Percentiles rank a stretch among this genome's conserved stretches.
Conservation (phyloP, 1,140 invertebrate genomes). For the Panulirus ornatus region DNA sequence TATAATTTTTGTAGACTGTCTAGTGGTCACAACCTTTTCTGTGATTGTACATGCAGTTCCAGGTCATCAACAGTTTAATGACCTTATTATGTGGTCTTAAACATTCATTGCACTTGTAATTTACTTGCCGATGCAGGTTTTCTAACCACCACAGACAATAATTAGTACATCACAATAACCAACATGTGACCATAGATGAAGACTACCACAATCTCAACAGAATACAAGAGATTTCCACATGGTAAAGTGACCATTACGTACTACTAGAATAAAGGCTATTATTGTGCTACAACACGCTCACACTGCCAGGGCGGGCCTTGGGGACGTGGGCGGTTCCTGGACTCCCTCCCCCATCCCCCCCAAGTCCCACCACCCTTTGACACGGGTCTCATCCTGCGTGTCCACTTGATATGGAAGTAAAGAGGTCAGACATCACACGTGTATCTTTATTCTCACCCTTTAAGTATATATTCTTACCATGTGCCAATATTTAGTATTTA, state of each 20-base stretch:
- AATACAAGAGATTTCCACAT: conserved; percentile 60
- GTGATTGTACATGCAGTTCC: conserved; percentile 61
- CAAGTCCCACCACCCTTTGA: conserved; percentile 60
- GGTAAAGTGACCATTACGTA: conserved; percentile 67
- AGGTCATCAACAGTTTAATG: conserved; percentile 55
- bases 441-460: conserved; percentile 42
- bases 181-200: conserved; percentile 54
- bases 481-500: background rate
- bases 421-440: conserved; percentile 62
- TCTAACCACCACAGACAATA: conserved; percentile 47
- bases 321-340: conserved; percentile 63
- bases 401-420: conserved; percentile 68
- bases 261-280: conserved; percentile 67
- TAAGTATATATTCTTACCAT: background rate
- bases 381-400: conserved; percentile 66
- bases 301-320: conserved; percentile 68
- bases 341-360: conserved; percentile 47
- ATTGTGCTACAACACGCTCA: conserved; percentile 69
- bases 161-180: conserved; percentile 61
- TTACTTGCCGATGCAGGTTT: conserved; percentile 49
- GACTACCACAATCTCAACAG: conserved; percentile 23
- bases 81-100: conserved; percentile 53
- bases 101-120: conserved; percentile 54
- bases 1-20: conserved; percentile 56
- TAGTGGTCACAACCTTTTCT: conserved; percentile 63